Evolutionary conservation across 2,888 invertebrate genomes (phyloP), one percentile per base, ranked within the genome.

Genomic region (Eurytoma californica): DNA sequence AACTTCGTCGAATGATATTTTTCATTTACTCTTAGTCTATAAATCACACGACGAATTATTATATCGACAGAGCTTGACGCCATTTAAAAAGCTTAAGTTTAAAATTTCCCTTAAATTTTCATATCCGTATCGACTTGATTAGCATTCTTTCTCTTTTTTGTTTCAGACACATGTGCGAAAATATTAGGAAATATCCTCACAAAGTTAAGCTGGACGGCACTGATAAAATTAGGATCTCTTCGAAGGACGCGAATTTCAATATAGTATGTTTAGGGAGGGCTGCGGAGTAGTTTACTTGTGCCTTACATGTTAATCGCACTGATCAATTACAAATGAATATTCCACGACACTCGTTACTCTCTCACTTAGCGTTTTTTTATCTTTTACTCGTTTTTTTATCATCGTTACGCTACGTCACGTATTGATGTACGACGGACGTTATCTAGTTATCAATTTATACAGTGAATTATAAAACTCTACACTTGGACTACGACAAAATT

Each of bases 191-290:
- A 88, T 89, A 89, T 89, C 86, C 87, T 89, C 88, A 88, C 87
- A 85, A 87, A 87, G 87, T 88, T 88, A 89, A 90, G 89, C 87
- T 90, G 90, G 90, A 90, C 90, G 90, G 90, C 89, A 89, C 86
- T 89, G 88, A 89, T 89, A 85, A 89, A 90, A 90, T 89, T 89
- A 90, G 89, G 88, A 89, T 89, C 85, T 87, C 85, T 86, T 87
- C 83, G 82, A 88, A 88, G 87, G 86, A 88, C 87, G 88, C 86
- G 87, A 86, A 86, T 83, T 84, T 86, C 72, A 83, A 82, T 80
- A 72, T 82, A 78, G 79, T 80, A 82, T 80, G 82, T 78, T 58
- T 72, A 57, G 63, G 78, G 83, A 82, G 82, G 77, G 79, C 53
- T 80, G 72, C 74, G 60, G 53, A 73, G 70, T 77, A 73, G 72